Evolutionary conservation across 2,888 invertebrate genomes (phyloP), one percentile per base, ranked within the genome.

Genomic region (Chesias legatella): DNA sequence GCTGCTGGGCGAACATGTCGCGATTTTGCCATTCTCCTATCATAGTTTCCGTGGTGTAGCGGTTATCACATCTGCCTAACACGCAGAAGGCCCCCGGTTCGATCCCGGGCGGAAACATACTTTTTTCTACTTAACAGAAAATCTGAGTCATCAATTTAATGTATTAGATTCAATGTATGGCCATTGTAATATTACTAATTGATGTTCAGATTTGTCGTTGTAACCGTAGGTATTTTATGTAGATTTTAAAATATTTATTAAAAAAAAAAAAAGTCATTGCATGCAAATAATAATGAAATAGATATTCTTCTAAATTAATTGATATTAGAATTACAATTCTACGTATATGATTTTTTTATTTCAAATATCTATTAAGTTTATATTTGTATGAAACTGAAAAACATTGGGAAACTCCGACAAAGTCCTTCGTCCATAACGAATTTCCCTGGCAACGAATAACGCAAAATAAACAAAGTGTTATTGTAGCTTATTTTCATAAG

Each of bases 51-150:
- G 93, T 94, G 93, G 93, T 94, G 93, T 93, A 94, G 94, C 92
- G 94, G 94, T 94, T 94, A 94, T 94, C 94, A 94, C 94, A 93
- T 94, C 94, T 93, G 94, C 94, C 93, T 94, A 93, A 94, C 94
- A 94, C 94, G 94, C 94, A 93, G 93, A 93, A 94, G 94, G 94
- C 91, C 93, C 93, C 94, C 93, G 93, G 94, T 94, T 94, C 93
- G 93, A 94, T 92, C 93, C 93, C 93, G 93, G 93, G 93, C 93
- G 92, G 91, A 93, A 93, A 93, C 93, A 93, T 63, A 60, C 5
- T 31, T 59, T 65, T 58, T 54, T 33, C 6, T 11, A 17, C 5
- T 9, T n/a, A n/a, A n/a, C n/a, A n/a, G n/a, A n/a, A n/a, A n/a
- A n/a, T n/a, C n/a, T n/a, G n/a, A n/a, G n/a, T n/a, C n/a, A n/a